A percentile compares a stretch with the other conserved stretches of the same genome.
Evolutionary conservation across 2,113 vertebrate species (phyloP).

Genomic region (Lynx canadensis): DNA sequence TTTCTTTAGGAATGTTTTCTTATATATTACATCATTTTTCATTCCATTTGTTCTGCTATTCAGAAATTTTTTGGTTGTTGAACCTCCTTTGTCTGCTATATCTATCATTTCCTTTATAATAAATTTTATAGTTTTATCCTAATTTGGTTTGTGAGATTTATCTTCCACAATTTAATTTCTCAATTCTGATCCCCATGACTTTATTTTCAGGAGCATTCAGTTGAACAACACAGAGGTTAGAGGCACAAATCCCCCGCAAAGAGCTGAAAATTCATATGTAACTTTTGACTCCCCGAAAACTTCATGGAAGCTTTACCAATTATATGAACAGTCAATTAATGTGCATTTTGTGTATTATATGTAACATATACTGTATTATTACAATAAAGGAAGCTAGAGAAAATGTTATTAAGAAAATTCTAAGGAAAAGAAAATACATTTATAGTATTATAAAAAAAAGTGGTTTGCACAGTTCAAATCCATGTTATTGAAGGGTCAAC

Average conservation of each 20-base stretch:
- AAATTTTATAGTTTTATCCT: background rate
- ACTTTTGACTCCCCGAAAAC: background rate
- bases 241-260: background rate
- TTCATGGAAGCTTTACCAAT: background rate
- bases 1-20: conserved; percentile 31
- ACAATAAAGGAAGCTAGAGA: background rate
- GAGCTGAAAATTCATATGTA: background rate
- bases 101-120: background rate
- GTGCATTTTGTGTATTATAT: background rate
- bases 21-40: background rate
- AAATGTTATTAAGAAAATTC: background rate
- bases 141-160: conserved; percentile 19
- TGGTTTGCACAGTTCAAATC: background rate
- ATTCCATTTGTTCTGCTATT: background rate
- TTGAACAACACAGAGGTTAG: background rate
- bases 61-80: conserved; percentile 9
- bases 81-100: background rate
- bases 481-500: background rate
- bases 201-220: background rate
- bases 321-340: background rate
- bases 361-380: background rate
- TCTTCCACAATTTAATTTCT: background rate
- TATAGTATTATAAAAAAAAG: background rate
- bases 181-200: background rate
- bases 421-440: background rate